Evolutionary conservation across 2,888 invertebrate genomes (phyloP).

Genomic region (Torymus tubicola): DNA sequence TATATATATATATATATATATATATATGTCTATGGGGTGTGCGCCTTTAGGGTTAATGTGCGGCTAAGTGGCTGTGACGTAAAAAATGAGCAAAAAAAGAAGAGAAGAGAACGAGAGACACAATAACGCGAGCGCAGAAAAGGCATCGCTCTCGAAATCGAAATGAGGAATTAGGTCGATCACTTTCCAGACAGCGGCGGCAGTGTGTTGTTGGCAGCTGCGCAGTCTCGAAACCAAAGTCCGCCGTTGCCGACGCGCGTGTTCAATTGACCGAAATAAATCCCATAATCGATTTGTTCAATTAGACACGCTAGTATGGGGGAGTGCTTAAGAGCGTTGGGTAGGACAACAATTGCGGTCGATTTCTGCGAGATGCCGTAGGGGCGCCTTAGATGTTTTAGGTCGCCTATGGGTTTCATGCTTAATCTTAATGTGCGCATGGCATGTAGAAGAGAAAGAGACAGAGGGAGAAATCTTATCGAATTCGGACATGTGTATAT

Average conservation of each 20-base stretch:
- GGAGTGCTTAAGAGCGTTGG: neutral
- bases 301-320: neutral
- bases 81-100: constrained; percentile 3
- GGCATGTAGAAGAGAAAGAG: too few relatives aligned
- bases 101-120: neutral
- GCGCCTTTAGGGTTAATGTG: too few relatives aligned
- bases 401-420: too few relatives aligned
- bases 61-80: neutral
- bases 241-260: neutral
- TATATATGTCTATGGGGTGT: too few relatives aligned
- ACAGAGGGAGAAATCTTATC: too few relatives aligned
- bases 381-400: too few relatives aligned
- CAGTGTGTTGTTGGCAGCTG: too few relatives aligned
- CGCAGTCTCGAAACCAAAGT: constrained; percentile 12
- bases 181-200: constrained; percentile 19
- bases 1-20: too few relatives aligned
- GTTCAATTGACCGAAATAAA: constrained; percentile 32
- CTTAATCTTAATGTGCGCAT: too few relatives aligned
- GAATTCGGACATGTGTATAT: too few relatives aligned
- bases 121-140: neutral
- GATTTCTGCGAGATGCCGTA: neutral
- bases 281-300: constrained; percentile 39
- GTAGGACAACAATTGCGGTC: constrained; percentile 23
- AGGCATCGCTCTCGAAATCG: neutral
- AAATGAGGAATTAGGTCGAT: constrained; percentile 37